Base-by-base conservation (phyloP, 2,888 invertebrate species). In the Mythimna lalbum region DNA sequence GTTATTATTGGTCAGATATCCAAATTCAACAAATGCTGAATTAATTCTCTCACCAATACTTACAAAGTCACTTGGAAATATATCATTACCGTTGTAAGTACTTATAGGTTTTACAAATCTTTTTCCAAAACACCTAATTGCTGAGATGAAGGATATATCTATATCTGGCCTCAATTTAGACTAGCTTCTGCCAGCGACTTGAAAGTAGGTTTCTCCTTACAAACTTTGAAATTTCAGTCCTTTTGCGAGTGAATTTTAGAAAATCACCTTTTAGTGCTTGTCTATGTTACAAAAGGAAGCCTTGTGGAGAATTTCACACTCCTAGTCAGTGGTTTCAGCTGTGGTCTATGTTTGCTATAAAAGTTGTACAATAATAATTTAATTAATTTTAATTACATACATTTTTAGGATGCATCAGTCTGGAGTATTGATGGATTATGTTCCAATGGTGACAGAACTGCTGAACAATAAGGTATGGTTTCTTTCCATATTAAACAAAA, bases 391-490 rank as follows among this genome's bases (percentile, higher is more conserved):
- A 43, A 17, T 43, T 43, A 0, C 17, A 14, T 43, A 17, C 1
- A 43, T 43, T 92, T 93, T 71, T 76, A 96, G 96, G 79, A 96
- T 96, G 94, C 95, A 96, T 81, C 96, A 94, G 78, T 91, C 95
- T 60, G 95, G 95, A 77, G 95, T 96, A 39, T 87, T 97, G 31
- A 93, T 95, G 90, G 96, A 97, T 86, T 97, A 97, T 91, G 96
- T 97, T 10, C 94, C 95, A 47, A 93, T 94, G 89, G 94, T 97
- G 12, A 95, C 96, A 69, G 94, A 95, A 66, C 86, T 95, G 31
- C 89, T 97, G 47, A 94, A 96, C 69, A 96, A 95, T 63, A 96
- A 96, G 93, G 96, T 91, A 66, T 47, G 9, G 10, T 59, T n/a
- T 23, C 39, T 39, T 39, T 39, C 12, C 36, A 10, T 12, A 14